Evolutionary conservation across 2,888 invertebrate genomes (phyloP), one percentile per base, ranked within the genome.

Genomic region (Cephus rjabovi): DNA sequence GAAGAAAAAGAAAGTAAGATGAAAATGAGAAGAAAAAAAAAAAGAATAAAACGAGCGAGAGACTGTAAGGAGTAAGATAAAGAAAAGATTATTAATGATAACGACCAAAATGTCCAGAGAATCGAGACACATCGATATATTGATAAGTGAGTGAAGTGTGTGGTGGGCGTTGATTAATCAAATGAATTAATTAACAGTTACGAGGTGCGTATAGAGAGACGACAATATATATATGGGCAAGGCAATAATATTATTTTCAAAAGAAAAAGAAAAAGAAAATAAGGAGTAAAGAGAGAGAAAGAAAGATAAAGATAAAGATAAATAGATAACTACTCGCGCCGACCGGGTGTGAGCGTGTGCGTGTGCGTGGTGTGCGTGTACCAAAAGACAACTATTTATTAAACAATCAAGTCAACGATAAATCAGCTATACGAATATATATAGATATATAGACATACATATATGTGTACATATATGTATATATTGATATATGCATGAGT

Each of bases 331-430:
- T 83, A 83, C 81, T 80, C 77, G 77, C 79, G 79, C 74, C 76
- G 80, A 80, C 80, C 79, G 79, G 79, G 78, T 82, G 71, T 70
- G 76, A 76, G 76, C 73, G 76, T 76, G 76, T 71, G 71, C 71
- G 71, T 56, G 56, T 71, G 71, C 71, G 71, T 56, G 56, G 56
- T 76, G 76, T 76, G 76, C 76, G 68, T 69, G 76, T 69, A 79
- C 71, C 76, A 79, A 77, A 81, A 79, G 78, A 83, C 79, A 79
- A 74, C 77, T 82, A 81, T 79, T 79, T 77, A 78, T 79, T 73
- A 75, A 78, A 80, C 80, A 81, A 84, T 73, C 78, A 81, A 82
- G 80, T 81, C 82, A 80, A 79, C 77, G 77, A 82, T 78, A 77
- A 81, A 80, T 84, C 75, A 77, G 80, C 79, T 76, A 77, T 73